Evolutionary conservation across 2,797 vertebrate species (phyloP).

Genomic region (Pelodytes ibericus): DNA sequence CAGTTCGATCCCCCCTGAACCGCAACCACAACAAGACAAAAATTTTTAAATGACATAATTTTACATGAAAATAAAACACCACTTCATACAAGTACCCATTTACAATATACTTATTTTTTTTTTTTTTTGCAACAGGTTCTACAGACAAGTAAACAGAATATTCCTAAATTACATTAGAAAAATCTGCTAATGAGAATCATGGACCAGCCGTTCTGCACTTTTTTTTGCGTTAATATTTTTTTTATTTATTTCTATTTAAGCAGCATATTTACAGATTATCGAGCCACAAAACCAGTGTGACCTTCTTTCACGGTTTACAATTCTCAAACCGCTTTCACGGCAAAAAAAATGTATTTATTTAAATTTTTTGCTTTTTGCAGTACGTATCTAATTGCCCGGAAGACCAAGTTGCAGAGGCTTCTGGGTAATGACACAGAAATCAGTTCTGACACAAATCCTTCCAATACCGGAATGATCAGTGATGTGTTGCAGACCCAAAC

Average conservation of each 20-base stretch:
- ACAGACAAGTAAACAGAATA: neutral
- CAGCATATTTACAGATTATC: slow-evolving; percentile 73
- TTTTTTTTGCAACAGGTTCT: slow-evolving; percentile 63
- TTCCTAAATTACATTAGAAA: slow-evolving; percentile 80
- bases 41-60: neutral
- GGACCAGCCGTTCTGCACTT: slow-evolving; percentile 74
- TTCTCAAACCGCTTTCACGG: slow-evolving; percentile 61
- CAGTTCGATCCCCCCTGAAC: slow-evolving; percentile 73
- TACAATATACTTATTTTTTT: slow-evolving; percentile 64
- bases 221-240: slow-evolving; percentile 13
- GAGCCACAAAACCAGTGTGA: slow-evolving; percentile 81
- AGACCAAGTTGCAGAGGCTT: neutral
- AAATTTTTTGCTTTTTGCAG: slow-evolving; percentile 14
- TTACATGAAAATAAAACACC: slow-evolving; percentile 41
- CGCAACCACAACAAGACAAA: slow-evolving; percentile 67
- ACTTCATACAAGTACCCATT: slow-evolving; percentile 58
- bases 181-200: slow-evolving; percentile 75
- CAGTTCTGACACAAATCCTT: neutral
- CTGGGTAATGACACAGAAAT: neutral
- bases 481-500: slow-evolving; percentile 15
- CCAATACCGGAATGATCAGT: neutral
- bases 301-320: slow-evolving; percentile 66
- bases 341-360: too few species aligned
- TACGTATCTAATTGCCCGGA: neutral
- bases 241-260: slow-evolving; percentile 70